These are phyloP conservation scores for Fistularia commersonii DNA, from an alignment of 2,797 vertebrate genomes.

Conservation along the genomic window DNA sequence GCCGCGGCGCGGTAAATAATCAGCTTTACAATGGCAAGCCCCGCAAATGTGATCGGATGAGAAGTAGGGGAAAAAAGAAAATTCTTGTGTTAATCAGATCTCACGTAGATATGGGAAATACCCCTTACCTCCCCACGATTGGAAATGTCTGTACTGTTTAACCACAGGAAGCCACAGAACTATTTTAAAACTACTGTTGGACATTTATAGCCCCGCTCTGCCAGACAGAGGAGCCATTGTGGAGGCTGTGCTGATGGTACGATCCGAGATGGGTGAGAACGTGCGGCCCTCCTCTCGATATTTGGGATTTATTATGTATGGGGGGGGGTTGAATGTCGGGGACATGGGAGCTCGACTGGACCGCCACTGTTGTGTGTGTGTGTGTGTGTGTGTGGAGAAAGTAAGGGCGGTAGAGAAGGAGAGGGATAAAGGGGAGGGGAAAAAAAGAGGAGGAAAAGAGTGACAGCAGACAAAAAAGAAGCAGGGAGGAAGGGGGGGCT, in stretches of 20 bases:
- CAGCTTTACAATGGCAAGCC: too few relatives aligned
- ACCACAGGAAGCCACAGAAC: conserved; percentile 12
- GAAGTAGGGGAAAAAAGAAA: too few relatives aligned
- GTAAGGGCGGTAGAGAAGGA: conserved; percentile 35
- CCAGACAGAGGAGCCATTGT: conserved; percentile 36
- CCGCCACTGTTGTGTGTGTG: too few relatives aligned
- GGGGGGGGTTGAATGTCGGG: conserved; percentile 56
- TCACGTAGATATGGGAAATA: conserved; percentile 8
- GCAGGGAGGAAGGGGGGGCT: conserved; percentile 32
- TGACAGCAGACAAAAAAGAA: conserved; percentile 68
- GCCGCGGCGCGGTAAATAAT: too few relatives aligned
- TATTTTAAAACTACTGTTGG: conserved; percentile 17
- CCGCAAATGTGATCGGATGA: too few relatives aligned
- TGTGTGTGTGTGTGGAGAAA: too few relatives aligned
- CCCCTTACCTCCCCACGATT: too few relatives aligned
- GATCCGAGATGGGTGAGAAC: conserved; percentile 36
- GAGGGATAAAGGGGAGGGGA: conserved; percentile 33
- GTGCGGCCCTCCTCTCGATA: conserved; percentile 33
- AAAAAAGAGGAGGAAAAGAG: conserved; percentile 46
- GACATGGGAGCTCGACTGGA: conserved; percentile 45
- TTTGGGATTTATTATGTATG: conserved; percentile 55
- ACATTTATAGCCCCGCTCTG: conserved; percentile 12
- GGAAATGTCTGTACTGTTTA: too few relatives aligned
- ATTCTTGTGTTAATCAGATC: background rate
- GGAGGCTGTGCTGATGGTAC: conserved; percentile 25